These are phyloP conservation scores for Harpagoxenus sublaevis DNA, from an alignment of 2,888 invertebrate genomes.

Conservation along the genomic window DNA sequence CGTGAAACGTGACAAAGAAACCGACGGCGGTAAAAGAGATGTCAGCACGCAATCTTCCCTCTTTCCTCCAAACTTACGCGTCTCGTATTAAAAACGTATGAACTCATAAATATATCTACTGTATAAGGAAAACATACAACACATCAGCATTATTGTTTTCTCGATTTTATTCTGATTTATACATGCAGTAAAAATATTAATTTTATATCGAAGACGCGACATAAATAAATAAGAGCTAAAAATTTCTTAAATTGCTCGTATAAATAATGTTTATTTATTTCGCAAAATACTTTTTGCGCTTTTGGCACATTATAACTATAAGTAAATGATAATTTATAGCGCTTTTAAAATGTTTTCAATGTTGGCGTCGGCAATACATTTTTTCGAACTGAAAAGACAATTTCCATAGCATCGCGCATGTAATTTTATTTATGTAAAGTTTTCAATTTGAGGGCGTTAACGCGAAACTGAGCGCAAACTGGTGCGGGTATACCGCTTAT, in stretches of 20 bases:
- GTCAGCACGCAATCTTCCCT: conserved; percentile 30
- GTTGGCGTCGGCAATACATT: background rate
- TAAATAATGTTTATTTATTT: background rate
- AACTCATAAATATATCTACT: conserved; percentile 8
- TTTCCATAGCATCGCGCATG: background rate
- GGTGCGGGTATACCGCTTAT: background rate
- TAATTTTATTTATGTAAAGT: conserved; percentile 6
- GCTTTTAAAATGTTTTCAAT: background rate
- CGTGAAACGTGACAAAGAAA: conserved; percentile 80
- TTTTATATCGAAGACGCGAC: background rate
- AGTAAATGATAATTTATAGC: background rate
- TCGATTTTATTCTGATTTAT: background rate
- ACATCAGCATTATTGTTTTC: background rate
- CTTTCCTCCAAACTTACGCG: conserved; percentile 41
- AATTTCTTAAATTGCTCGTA: background rate
- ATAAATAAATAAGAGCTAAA: background rate
- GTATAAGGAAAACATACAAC: background rate
- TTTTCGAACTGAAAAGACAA: background rate
- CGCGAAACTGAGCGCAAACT: background rate
- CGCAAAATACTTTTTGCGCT: background rate
- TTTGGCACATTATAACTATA: background rate
- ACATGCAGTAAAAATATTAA: background rate
- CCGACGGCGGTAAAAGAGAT: conserved; percentile 35
- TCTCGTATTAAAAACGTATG: conserved; percentile 32
- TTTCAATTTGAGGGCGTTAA: conserved; percentile 15